phyloP scores from a whole-genome alignment of 2,888 invertebrate genomes.

The Keiferia lycopersicella region DNA sequence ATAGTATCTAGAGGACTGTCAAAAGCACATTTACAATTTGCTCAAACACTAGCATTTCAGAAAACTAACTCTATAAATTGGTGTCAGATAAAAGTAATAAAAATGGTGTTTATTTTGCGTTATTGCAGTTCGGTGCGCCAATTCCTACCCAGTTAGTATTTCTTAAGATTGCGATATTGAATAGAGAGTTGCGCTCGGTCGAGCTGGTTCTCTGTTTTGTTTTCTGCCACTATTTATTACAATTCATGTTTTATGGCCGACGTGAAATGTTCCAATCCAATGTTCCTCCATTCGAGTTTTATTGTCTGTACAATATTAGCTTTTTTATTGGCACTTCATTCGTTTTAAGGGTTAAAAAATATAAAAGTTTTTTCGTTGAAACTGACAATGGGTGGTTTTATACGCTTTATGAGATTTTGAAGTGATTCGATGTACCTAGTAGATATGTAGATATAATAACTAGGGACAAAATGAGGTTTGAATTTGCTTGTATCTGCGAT shows the following conservation, averaged over 20 bases:
- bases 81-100: conserved; percentile 29
- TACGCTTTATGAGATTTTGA: conserved; percentile 14
- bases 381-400: conserved; percentile 18
- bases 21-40: too few relatives aligned
- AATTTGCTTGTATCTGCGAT: too few relatives aligned
- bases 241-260: conserved; percentile 31
- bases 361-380: conserved; percentile 14
- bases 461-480: too few relatives aligned
- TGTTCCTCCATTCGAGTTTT: conserved; percentile 29
- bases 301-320: conserved; percentile 28
- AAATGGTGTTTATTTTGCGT: conserved; percentile 48
- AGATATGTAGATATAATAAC: too few relatives aligned
- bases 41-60: not conserved
- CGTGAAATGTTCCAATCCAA: conserved; percentile 29
- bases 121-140: conserved; percentile 57
- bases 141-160: conserved; percentile 66
- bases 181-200: conserved; percentile 53
- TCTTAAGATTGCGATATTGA: conserved; percentile 70
- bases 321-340: conserved; percentile 27
- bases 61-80: conserved; percentile 20
- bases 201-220: conserved; percentile 48
- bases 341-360: conserved; percentile 25
- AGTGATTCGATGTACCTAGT: not conserved
- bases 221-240: conserved; percentile 43
- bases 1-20: too few relatives aligned